Evolutionary conservation across 2,113 vertebrate species (phyloP).

Genomic region (Poeciliopsis prolifica): DNA sequence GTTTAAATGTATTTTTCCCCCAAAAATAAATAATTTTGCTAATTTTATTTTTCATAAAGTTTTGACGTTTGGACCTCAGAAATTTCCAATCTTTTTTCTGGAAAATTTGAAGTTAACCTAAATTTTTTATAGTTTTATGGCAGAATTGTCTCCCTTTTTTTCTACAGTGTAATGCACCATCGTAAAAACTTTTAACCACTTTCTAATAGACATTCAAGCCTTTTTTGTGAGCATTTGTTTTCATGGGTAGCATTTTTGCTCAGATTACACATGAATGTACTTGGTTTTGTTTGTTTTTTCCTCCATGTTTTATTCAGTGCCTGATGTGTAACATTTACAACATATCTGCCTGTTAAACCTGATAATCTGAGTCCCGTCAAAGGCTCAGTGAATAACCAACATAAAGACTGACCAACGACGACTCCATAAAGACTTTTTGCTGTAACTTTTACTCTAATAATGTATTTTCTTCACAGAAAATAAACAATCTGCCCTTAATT

Average conservation of each 20-base stretch:
- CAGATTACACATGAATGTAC: conserved; percentile 54
- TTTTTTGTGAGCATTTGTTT: conserved; percentile 31
- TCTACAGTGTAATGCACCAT: too few species aligned
- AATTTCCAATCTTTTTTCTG: too few species aligned
- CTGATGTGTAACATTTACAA: conserved; percentile 33
- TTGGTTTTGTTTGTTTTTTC: conserved; percentile 19
- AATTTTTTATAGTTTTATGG: too few species aligned
- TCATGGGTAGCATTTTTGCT: conserved; percentile 34
- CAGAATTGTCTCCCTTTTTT: too few species aligned
- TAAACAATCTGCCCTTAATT: background rate
- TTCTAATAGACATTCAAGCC: conserved; percentile 49
- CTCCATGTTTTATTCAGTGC: conserved; percentile 26
- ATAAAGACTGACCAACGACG: conserved; percentile 22
- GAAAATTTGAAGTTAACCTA: too few species aligned
- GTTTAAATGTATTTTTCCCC: too few species aligned
- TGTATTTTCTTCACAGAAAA: background rate
- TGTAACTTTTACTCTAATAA: background rate
- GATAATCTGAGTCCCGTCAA: conserved; percentile 7
- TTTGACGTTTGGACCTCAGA: too few species aligned
- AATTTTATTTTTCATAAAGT: too few species aligned
- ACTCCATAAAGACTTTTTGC: conserved; percentile 3
- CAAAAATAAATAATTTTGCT: too few species aligned
- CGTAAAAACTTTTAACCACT: conserved; percentile 63
- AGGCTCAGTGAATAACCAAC: conserved; percentile 13
- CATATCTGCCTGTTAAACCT: conserved; percentile 7